A percentile compares a stretch with the other conserved stretches of the same genome.
Evolutionary conservation across 1,140 invertebrate species (phyloP).

Genomic region (Brevipalpus yothersi): DNA sequence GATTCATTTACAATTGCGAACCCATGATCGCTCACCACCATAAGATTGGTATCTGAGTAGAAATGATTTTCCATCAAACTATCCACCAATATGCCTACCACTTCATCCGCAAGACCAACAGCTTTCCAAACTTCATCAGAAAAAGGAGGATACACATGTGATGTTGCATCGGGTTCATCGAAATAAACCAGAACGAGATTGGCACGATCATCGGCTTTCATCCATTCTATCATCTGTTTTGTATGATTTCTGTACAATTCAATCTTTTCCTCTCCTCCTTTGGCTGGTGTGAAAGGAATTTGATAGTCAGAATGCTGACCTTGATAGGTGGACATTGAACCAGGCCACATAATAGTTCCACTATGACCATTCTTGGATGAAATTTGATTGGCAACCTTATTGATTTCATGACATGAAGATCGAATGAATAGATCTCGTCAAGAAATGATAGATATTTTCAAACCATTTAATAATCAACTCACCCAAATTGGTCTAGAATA

Average conservation of each 20-base stretch:
- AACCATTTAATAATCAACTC: background rate
- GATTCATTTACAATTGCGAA: slow-evolving; percentile 12
- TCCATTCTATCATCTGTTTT: slow-evolving; percentile 5
- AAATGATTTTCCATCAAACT: slow-evolving; percentile 9
- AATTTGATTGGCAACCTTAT: background rate
- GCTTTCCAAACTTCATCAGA: background rate
- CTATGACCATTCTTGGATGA: background rate
- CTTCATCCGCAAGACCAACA: slow-evolving; percentile 9
- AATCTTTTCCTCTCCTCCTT: too few relatives aligned
- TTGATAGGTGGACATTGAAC: background rate
- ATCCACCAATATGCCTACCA: slow-evolving; percentile 13
- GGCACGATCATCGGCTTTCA: slow-evolving; percentile 7
- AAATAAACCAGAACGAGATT: slow-evolving; percentile 12
- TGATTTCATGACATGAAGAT: background rate
- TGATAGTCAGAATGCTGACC: background rate
- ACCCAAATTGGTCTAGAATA: background rate
- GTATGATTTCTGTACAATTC: too few relatives aligned
- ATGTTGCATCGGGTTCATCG: slow-evolving; percentile 11
- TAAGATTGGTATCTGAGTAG: slow-evolving; percentile 14
- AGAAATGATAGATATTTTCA: too few relatives aligned
- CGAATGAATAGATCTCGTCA: too few relatives aligned
- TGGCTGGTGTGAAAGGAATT: background rate
- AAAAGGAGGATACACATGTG: slow-evolving; percentile 11
- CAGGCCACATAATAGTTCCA: background rate
- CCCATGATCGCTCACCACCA: slow-evolving; percentile 17